Evolutionary conservation across 2,888 invertebrate genomes (phyloP), one percentile per base, ranked within the genome.

Genomic region (Orgyia antiqua): DNA sequence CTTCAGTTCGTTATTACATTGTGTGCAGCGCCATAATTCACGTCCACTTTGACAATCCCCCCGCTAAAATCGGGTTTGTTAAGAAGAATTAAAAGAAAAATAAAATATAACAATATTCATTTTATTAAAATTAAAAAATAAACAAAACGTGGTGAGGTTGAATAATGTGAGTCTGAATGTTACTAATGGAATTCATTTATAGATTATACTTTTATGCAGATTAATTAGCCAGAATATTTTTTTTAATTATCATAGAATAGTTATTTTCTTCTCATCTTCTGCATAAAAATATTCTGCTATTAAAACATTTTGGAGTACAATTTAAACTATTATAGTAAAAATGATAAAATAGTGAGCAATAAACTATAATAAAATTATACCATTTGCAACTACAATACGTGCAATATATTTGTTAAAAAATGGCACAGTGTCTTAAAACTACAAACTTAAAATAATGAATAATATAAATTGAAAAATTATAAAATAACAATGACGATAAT

Each of bases 31-130:
- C 83, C 82, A 58, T 68, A 44, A 42, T 58, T 66, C 76, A 75
- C 80, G 73, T 75, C 71, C 80, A 76, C 76, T 77, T 75, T 73
- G 78, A 79, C 76, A 79, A 79, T 73, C 79, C 77, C n/a, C 74
- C 67, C 74, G 73, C 72, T 40, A 60, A 65, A 49, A 48, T 56
- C 58, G 64, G 67, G 63, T 66, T 60, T 24, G 63, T 54, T n/a
- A n/a, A n/a, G n/a, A n/a, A n/a, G n/a, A n/a, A 57, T 56, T 53
- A 62, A 68, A 58, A 60, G 62, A 64, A 59, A 50, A 47, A 55
- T 4, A 65, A 56, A 52, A 52, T 54, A 64, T 63, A 60, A 48
- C 48, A 58, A 57, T 56, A 68, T 42, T n/a, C 57, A 53, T 62
- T 78, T 79, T 78, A 76, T 82, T 73, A 58, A 71, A 74, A 70